A percentile compares a stretch with the other conserved stretches of the same genome.
phyloP scores from a whole-genome alignment of 2,888 invertebrate genomes.

The Amphipoea oculea region DNA sequence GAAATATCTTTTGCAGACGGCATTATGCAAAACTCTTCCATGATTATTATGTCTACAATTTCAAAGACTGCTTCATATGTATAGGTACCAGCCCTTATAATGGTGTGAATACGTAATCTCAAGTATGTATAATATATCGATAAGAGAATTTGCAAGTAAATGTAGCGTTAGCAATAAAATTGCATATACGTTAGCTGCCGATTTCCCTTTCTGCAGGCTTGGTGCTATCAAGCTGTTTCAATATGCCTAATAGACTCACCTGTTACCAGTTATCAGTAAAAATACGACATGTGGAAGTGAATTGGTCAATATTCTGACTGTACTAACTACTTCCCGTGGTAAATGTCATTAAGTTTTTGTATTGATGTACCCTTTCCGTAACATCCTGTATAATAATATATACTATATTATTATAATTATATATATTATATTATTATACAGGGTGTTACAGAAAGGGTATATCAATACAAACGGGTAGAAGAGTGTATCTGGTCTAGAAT shows the following conservation, averaged over 20 bases:
- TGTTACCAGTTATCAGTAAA: constrained; percentile 43
- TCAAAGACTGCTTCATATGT: constrained; percentile 30
- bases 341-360: constrained; percentile 10
- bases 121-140: constrained; percentile 37
- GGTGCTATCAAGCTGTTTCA: constrained; percentile 47
- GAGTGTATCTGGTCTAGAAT: no score
- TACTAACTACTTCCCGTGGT: constrained; percentile 25
- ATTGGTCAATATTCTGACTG: constrained; percentile 42
- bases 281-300: constrained; percentile 58
- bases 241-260: constrained; percentile 47
- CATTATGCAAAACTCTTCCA: constrained; percentile 30
- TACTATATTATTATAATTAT: no score
- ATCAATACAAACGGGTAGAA: no score
- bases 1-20: constrained; percentile 11
- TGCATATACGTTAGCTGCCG: constrained; percentile 51
- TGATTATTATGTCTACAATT: constrained; percentile 7
- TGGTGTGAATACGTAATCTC: constrained; percentile 16
- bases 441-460: no score
- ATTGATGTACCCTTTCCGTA: no score
- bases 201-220: constrained; percentile 68
- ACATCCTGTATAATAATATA: no score
- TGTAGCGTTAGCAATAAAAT: constrained; percentile 62
- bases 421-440: no score
- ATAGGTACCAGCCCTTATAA: constrained; percentile 37
- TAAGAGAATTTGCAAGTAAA: constrained; percentile 58